A percentile compares a stretch with the other conserved stretches of the same genome.
These are phyloP conservation scores for Numenius arquata DNA, from an alignment of 2,113 vertebrate genomes.

Conservation along the genomic window DNA sequence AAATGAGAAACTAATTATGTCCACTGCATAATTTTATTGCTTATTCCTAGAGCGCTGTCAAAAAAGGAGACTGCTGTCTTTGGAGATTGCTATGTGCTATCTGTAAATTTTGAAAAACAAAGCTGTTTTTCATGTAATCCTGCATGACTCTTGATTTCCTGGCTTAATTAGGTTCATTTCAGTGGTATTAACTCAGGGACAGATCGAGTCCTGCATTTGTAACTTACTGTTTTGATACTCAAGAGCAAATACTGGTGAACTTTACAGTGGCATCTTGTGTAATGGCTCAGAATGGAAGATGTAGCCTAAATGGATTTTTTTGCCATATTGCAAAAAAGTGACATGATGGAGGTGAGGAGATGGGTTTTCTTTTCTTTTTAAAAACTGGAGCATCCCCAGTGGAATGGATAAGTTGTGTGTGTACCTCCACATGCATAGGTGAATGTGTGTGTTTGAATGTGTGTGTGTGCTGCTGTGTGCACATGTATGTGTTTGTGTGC, in stretches of 20 bases:
- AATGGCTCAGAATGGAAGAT: not conserved
- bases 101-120: not conserved
- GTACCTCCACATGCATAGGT: fast-evolving
- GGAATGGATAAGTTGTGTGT: not conserved
- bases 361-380: not conserved
- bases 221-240: not conserved
- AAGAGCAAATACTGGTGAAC: not conserved
- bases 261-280: not conserved
- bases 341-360: not conserved
- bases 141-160: not conserved
- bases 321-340: not conserved
- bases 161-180: not conserved
- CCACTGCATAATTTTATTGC: not conserved
- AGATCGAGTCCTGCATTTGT: not conserved
- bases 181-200: not conserved
- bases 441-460: not conserved
- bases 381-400: not conserved
- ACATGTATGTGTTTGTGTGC: fast-evolving
- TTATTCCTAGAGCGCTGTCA: not conserved
- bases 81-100: not conserved
- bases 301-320: not conserved
- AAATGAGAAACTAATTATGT: not conserved
- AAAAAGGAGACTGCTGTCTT: not conserved
- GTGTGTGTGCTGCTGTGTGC: too few relatives aligned
- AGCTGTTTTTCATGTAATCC: not conserved